A percentile compares a stretch with the other conserved stretches of the same genome.
Conservation (phyloP, 64 coral and sea anemone genomes). For the Exaiptasia diaphana region DNA sequence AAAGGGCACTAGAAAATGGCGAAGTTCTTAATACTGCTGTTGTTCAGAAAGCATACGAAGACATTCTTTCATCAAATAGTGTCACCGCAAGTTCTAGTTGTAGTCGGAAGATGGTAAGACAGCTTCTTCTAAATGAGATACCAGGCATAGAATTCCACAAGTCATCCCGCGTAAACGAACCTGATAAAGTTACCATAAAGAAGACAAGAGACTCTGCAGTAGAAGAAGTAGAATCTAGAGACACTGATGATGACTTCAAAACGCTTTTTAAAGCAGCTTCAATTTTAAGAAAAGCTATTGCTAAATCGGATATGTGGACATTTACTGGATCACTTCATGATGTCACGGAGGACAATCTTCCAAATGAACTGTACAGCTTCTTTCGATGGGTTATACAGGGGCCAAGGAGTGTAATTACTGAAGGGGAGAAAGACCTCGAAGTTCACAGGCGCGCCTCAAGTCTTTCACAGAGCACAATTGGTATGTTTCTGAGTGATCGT, state of each 20-base stretch:
- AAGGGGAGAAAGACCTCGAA: not conserved
- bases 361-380: constrained; percentile 5
- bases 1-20: constrained; percentile 38
- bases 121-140: not conserved
- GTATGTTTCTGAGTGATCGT: constrained; percentile 3
- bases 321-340: constrained; percentile 14
- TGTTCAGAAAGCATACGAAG: not conserved
- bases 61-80: not conserved
- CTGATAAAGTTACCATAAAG: constrained; percentile 13
- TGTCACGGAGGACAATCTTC: not conserved
- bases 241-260: not conserved
- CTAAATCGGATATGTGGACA: not conserved
- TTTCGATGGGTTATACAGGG: constrained; percentile 20
- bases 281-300: constrained; percentile 6
- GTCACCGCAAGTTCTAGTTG: not conserved
- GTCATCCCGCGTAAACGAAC: not conserved
- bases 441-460: constrained; percentile 17
- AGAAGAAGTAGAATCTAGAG: not conserved
- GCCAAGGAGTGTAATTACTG: not conserved
- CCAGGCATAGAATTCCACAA: constrained; percentile 16
- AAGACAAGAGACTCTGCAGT: not conserved
- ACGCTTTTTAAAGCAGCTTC: constrained; percentile 2
- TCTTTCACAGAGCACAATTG: not conserved
- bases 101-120: constrained; percentile 2
- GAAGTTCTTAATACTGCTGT: constrained; percentile 7